A percentile compares a stretch with the other conserved stretches of the same genome.
Evolutionary conservation across 1,140 invertebrate species (phyloP).

Genomic region (Cyclargus thomasi): DNA sequence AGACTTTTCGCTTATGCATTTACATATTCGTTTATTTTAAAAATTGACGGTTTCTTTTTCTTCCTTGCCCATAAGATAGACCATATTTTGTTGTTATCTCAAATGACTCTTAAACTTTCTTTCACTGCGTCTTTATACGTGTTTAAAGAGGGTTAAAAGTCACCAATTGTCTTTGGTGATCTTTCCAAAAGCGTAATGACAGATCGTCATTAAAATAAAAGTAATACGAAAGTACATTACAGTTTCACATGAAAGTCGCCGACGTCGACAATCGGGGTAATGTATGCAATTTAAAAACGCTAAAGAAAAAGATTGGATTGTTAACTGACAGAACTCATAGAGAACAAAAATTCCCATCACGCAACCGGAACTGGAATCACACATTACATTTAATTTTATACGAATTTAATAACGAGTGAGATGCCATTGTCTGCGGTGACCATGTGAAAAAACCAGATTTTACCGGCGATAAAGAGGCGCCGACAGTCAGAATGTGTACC

Average conservation of each 20-base stretch:
- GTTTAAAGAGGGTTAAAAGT: too few relatives aligned
- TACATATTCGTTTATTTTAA: too few relatives aligned
- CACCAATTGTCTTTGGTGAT: too few relatives aligned
- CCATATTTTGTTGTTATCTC: too few relatives aligned
- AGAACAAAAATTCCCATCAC: slow-evolving; percentile 62
- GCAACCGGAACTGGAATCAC: slow-evolving; percentile 69
- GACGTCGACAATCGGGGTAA: slow-evolving; percentile 9
- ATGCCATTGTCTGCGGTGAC: slow-evolving; percentile 58
- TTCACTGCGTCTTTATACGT: too few relatives aligned
- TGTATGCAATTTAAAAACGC: slow-evolving; percentile 16
- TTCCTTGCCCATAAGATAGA: too few relatives aligned
- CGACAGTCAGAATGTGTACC: slow-evolving; percentile 59
- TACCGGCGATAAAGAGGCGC: slow-evolving; percentile 69
- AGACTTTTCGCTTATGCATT: too few relatives aligned
- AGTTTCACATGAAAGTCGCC: slow-evolving; percentile 13
- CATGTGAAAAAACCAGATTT: slow-evolving; percentile 68
- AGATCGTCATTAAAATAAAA: background rate
- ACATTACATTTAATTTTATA: slow-evolving; percentile 74
- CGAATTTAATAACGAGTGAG: slow-evolving; percentile 73
- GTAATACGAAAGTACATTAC: slow-evolving; percentile 6
- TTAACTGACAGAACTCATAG: slow-evolving; percentile 38
- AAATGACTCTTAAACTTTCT: too few relatives aligned
- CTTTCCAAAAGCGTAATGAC: slow-evolving; percentile 1
- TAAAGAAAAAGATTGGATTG: slow-evolving; percentile 15
- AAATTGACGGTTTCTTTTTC: too few relatives aligned